Percentiles rank a stretch among this genome's conserved stretches.
phyloP scores from a whole-genome alignment of 2,888 invertebrate genomes.

The Coenonympha arcania region DNA sequence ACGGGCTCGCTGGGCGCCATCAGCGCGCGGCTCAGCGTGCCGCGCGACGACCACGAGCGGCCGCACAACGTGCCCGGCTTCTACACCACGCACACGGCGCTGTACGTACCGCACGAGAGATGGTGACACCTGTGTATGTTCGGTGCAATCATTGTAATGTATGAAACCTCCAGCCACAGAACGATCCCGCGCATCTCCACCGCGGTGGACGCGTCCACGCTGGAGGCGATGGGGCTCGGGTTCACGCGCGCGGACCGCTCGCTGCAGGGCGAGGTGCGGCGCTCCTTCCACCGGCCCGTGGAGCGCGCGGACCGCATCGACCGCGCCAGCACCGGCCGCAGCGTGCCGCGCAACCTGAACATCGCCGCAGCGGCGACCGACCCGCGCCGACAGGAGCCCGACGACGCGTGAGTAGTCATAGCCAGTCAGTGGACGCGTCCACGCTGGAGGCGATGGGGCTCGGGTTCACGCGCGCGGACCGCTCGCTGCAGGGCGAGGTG shows the following conservation, averaged over 20 bases:
- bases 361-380: conserved; percentile 51
- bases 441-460: neutral
- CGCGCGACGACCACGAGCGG: conserved; percentile 59
- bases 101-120: no score
- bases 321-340: conserved; percentile 54
- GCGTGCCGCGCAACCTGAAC: conserved; percentile 73
- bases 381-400: conserved; percentile 8
- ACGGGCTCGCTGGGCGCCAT: conserved; percentile 68
- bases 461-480: neutral
- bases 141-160: no score
- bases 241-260: conserved; percentile 49
- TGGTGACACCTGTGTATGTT: no score
- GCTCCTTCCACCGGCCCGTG: conserved; percentile 58
- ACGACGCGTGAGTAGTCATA: conserved; percentile 7
- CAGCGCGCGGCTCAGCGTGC: conserved; percentile 51
- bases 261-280: conserved; percentile 54
- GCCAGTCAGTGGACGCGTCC: neutral
- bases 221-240: conserved; percentile 38
- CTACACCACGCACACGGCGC: conserved; percentile 52
- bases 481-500: no score
- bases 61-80: conserved; percentile 67
- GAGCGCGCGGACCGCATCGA: conserved; percentile 36
- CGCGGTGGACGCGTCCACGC: conserved; percentile 46
- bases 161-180: conserved; percentile 61
- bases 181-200: conserved; percentile 66